Evolutionary conservation across 1,140 invertebrate species (phyloP).

Genomic region (Neotoxoptera formosana): DNA sequence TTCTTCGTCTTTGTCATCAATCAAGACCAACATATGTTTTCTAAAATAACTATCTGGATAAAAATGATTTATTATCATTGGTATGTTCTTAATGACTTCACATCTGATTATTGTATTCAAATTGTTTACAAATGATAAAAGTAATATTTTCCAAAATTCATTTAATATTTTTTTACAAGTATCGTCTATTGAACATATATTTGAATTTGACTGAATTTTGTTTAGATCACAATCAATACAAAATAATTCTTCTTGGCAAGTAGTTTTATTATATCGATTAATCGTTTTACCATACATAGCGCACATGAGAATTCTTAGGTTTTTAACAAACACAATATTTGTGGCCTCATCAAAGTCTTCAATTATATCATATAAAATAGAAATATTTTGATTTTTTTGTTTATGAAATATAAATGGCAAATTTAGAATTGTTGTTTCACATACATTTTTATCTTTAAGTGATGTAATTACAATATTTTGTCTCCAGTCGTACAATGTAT

Average conservation of each 20-base stretch:
- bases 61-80: slow-evolving; percentile 49
- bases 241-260: slow-evolving; percentile 36
- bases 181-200: not conserved
- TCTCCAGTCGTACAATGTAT: not conserved
- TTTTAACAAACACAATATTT: slow-evolving; percentile 35
- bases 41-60: slow-evolving; percentile 40
- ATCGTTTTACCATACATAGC: slow-evolving; percentile 49
- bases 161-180: slow-evolving; percentile 8
- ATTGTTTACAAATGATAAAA: slow-evolving; percentile 48
- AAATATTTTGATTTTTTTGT: slow-evolving; percentile 35
- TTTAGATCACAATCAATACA: slow-evolving; percentile 39
- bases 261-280: not conserved
- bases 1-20: slow-evolving; percentile 47
- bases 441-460: not conserved
- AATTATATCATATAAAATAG: slow-evolving; percentile 38
- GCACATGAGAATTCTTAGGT: slow-evolving; percentile 35
- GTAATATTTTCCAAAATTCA: slow-evolving; percentile 44
- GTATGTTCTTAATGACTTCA: slow-evolving; percentile 46
- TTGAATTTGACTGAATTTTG: not conserved
- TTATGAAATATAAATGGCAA: slow-evolving; percentile 49
- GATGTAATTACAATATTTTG: slow-evolving; percentile 40
- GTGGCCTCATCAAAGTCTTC: slow-evolving; percentile 38
- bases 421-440: slow-evolving; percentile 30
- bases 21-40: slow-evolving; percentile 41
- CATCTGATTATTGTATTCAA: slow-evolving; percentile 37